These are phyloP conservation scores for Teleopsis dalmanni DNA, from an alignment of 1,140 invertebrate species.

Conservation along the genomic window DNA sequence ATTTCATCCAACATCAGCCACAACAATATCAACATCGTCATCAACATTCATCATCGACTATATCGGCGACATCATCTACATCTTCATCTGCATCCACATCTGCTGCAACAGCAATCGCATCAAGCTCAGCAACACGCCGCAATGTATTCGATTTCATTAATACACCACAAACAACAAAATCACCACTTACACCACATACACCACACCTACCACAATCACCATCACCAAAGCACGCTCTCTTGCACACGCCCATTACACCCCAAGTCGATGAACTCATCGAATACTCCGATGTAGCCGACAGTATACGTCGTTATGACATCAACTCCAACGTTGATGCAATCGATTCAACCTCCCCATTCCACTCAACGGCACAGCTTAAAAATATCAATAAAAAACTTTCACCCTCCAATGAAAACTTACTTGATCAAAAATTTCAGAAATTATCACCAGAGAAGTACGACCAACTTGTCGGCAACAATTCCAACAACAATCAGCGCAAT, in stretches of 20 bases:
- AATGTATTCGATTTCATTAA: slow-evolving; percentile 9
- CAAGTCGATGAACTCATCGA: slow-evolving; percentile 34
- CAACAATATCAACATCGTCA: slow-evolving; percentile 15
- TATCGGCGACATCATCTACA: slow-evolving; percentile 2
- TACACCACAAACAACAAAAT: slow-evolving; percentile 7
- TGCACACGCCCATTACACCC: slow-evolving; percentile 1
- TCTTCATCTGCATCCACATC: slow-evolving; percentile 15
- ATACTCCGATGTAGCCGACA: slow-evolving; percentile 41
- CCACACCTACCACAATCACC: slow-evolving; percentile 12
- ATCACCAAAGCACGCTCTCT: neutral
- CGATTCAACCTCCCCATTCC: slow-evolving; percentile 3
- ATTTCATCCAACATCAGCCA: neutral
- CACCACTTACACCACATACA: slow-evolving; percentile 9
- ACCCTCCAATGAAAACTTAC: slow-evolving; percentile 36
- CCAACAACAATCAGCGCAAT: neutral
- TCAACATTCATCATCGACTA: slow-evolving; percentile 16
- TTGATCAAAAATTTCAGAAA: slow-evolving; percentile 43
- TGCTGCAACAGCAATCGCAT: slow-evolving; percentile 23
- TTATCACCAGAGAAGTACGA: slow-evolving; percentile 41
- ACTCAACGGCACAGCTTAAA: slow-evolving; percentile 2
- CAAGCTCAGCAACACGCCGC: slow-evolving; percentile 18
- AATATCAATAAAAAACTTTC: slow-evolving; percentile 18
- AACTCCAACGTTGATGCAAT: no score
- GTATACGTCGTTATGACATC: slow-evolving; percentile 30
- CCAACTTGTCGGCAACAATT: slow-evolving; percentile 35